A percentile compares a stretch with the other conserved stretches of the same genome.
phyloP scores from a whole-genome alignment of 2,888 invertebrate species.

The Apodemia zela region DNA sequence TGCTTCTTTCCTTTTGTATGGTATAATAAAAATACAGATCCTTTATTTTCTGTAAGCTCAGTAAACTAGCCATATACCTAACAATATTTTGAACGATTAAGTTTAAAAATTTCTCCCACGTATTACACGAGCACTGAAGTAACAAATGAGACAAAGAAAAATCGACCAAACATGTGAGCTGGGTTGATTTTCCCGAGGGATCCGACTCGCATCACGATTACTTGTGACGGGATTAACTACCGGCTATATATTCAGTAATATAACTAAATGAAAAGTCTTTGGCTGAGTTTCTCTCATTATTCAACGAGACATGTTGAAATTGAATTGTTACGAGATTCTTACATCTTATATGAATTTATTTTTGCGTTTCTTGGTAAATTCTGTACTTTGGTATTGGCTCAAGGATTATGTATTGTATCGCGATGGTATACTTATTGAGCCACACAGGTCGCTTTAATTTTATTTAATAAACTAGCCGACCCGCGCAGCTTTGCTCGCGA shows the following conservation, averaged over 20 bases:
- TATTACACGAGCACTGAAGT: conserved; percentile 32
- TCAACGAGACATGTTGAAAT: conserved; percentile 20
- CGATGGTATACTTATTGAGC: no score
- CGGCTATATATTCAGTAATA: conserved; percentile 1
- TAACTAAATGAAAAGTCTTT: conserved; percentile 1
- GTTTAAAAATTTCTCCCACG: conserved; percentile 13
- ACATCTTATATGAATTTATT: neutral
- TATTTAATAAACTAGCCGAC: no score
- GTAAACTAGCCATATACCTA: neutral
- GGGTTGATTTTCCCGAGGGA: conserved; percentile 55
- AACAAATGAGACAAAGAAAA: conserved; percentile 72
- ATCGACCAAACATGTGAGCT: conserved; percentile 65
- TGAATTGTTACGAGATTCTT: neutral
- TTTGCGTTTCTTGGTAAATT: neutral
- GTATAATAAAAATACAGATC: no score
- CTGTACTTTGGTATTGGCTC: no score
- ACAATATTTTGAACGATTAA: neutral
- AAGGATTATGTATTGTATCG: no score
- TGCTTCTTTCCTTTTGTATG: no score
- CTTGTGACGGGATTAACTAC: conserved; percentile 14
- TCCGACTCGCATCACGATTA: conserved; percentile 6
- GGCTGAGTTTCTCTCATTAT: conserved; percentile 35
- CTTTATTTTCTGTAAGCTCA: no score
- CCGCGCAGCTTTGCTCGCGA: no score
- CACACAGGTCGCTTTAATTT: no score